phyloP scores from a whole-genome alignment of 2,888 invertebrate genomes.

The Chironomus tentans region DNA sequence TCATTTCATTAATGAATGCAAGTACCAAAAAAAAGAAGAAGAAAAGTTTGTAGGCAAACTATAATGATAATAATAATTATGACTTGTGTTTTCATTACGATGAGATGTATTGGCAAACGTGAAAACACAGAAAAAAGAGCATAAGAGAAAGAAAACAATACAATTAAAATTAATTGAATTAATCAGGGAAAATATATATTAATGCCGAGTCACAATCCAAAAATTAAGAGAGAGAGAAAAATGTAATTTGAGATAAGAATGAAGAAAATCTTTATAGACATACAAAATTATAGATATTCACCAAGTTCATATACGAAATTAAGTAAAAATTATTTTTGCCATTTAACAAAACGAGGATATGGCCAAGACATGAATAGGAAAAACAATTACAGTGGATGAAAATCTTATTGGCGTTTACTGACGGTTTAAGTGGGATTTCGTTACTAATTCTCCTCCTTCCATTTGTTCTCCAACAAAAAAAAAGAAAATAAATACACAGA shows the following conservation, averaged over 20 bases:
- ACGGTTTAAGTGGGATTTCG: background rate
- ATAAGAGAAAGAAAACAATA: background rate
- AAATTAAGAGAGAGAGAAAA: background rate
- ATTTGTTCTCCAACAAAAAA: background rate
- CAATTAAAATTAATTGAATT: constrained; percentile 16
- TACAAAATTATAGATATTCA: background rate
- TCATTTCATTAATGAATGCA: too few species aligned
- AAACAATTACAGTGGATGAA: background rate
- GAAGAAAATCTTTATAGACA: background rate
- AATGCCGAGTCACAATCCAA: constrained; percentile 21
- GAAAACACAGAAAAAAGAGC: background rate
- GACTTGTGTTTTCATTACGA: too few species aligned
- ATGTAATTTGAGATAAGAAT: background rate
- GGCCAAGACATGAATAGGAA: background rate
- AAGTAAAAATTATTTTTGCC: background rate
- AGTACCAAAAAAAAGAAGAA: too few species aligned
- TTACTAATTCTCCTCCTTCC: background rate
- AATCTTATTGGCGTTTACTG: background rate
- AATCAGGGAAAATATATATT: constrained; percentile 15
- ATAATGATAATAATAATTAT: too few species aligned
- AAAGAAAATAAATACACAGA: too few species aligned
- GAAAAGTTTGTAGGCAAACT: too few species aligned
- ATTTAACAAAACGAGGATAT: background rate
- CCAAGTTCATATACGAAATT: background rate
- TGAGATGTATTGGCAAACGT: too few species aligned